Evolutionary conservation across 2,113 vertebrate genomes (phyloP).

Genomic region (Kryptolebias marmoratus): DNA sequence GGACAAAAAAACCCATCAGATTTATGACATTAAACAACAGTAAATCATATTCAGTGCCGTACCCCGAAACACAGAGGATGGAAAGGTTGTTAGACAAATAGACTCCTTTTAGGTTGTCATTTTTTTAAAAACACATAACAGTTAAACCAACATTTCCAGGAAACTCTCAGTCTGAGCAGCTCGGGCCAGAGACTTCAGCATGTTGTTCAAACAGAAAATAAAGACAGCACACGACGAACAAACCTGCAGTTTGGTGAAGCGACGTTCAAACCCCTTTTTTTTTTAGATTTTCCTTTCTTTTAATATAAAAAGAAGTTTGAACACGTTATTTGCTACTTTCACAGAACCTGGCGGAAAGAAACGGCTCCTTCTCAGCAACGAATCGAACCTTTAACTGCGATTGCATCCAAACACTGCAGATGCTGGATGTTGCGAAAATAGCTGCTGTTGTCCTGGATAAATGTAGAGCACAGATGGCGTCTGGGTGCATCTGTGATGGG

Average conservation of each 20-base stretch:
- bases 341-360: neutral
- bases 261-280: neutral
- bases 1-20: neutral
- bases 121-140: neutral
- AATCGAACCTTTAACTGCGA: constrained; percentile 12
- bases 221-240: neutral
- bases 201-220: constrained; percentile 4
- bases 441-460: constrained; percentile 13
- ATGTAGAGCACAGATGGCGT: neutral
- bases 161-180: constrained; percentile 11
- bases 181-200: neutral
- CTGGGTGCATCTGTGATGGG: constrained; percentile 7
- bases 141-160: constrained; percentile 12
- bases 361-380: neutral
- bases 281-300: neutral
- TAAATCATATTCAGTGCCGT: neutral
- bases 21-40: constrained; percentile 13
- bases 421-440: constrained; percentile 15
- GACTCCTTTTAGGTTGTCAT: constrained; percentile 11
- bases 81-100: neutral
- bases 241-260: too few species aligned
- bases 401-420: constrained; percentile 1
- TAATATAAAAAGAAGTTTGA: too few species aligned
- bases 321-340: too few species aligned
- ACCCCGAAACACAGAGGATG: neutral